Evolutionary conservation across 2,888 invertebrate species (phyloP), one percentile per base, ranked within the genome.

Genomic region (Phyto melanocephala): DNA sequence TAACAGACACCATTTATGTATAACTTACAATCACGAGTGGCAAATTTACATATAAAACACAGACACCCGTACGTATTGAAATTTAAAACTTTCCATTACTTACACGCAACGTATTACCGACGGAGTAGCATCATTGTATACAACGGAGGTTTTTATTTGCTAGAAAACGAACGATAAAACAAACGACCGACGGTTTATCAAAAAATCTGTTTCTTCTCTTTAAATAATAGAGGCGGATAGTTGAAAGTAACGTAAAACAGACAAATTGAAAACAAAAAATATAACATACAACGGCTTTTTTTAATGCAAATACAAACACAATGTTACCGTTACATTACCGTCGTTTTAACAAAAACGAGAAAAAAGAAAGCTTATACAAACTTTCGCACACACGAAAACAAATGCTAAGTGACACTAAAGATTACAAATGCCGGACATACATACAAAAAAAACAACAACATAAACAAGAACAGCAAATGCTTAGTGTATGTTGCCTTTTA

Each of bases 51-150:
- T 1, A 22, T 0, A 40, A 58, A n/a, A 22, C 15, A 60, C n/a
- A 40, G 11, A 47, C 17, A 50, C 10, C 13, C 37, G 28, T 50
- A n/a, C 50, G 65, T 50, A 45, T 45, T 13, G 33, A 45, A 33
- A 15, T 58, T 60, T 28, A 40, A 28, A 50, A 35, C n/a, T 28
- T 40, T 22, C 20, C 8, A 58, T 72, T 72, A 72, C 78, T 65
- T 65, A 72, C 28, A 72, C 65, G 65, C 56, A 47, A 65, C 35
- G 65, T 50, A 40, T 20, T 72, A 67, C 79, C 79, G 79, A 67
- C 79, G 79, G 75, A 45, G 6, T 28, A 24, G 24, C 24, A 52
- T 24, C 52, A 24, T 6, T 45, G 37, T 11, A 11, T 2, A 65
- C 63, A n/a, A 52, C 40, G 20, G 20, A 13, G 8, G 1, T 47